Percentiles rank a stretch among this genome's conserved stretches.
Conservation (phyloP, 2,797 vertebrate species). For the Nannoperca obscura region DNA sequence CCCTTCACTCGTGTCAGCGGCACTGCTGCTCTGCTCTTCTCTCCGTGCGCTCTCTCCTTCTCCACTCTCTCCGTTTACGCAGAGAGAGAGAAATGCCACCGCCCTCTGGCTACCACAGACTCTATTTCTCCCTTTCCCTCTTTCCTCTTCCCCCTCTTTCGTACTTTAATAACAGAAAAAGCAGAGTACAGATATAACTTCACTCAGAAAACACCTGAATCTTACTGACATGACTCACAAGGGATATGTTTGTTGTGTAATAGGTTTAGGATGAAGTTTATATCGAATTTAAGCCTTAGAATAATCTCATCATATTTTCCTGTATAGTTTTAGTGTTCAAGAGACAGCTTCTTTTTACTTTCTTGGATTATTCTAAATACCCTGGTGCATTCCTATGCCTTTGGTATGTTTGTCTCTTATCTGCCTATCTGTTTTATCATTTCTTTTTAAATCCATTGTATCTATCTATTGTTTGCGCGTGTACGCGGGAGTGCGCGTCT, state of each 20-base stretch:
- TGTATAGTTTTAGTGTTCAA: background rate
- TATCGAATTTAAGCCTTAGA: background rate
- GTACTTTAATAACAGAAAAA: background rate
- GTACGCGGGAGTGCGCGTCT: conserved; percentile 12
- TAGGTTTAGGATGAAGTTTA: background rate
- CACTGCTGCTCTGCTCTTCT: conserved; percentile 56
- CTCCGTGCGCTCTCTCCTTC: conserved; percentile 58
- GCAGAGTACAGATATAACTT: background rate
- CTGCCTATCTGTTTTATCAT: background rate
- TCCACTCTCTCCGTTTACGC: conserved; percentile 73
- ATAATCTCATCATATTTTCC: background rate
- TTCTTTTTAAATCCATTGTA: background rate
- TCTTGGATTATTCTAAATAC: background rate
- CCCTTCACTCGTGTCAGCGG: conserved; percentile 64
- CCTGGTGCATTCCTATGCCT: background rate
- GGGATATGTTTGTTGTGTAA: background rate
- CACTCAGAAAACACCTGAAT: background rate
- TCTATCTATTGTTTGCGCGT: background rate
- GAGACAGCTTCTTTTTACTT: background rate
- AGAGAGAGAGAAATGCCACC: conserved; percentile 82
- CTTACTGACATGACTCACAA: background rate
- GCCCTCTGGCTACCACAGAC: conserved; percentile 79
- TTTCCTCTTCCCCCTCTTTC: background rate
- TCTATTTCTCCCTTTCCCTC: conserved; percentile 30
- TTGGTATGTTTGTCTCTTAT: background rate